These are phyloP conservation scores for Ceratosolen fusciceps DNA, from an alignment of 1,140 invertebrate genomes.

Conservation along the genomic window DNA sequence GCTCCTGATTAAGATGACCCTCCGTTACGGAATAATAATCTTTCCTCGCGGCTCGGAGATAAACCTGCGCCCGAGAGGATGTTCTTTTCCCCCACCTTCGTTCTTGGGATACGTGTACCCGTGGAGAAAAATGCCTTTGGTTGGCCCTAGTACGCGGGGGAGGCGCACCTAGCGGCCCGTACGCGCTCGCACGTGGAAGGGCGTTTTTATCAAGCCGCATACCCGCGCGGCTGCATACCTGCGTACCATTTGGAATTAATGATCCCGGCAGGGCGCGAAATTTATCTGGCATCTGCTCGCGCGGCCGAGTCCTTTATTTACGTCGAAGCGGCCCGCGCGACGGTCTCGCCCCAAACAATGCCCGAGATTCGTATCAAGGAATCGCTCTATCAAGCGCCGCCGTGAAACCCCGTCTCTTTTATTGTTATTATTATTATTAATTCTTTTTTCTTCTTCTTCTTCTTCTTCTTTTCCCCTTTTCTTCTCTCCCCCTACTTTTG, in stretches of 20 bases:
- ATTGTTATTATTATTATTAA: too few species aligned
- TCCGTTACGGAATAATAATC: not conserved
- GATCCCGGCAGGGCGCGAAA: slow-evolving; percentile 7
- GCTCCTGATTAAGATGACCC: not conserved
- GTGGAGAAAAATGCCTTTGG: not conserved
- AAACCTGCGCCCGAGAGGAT: not conserved
- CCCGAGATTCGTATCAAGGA: slow-evolving; percentile 31
- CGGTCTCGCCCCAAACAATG: slow-evolving; percentile 26
- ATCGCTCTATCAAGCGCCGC: slow-evolving; percentile 30
- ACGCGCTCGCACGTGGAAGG: not conserved
- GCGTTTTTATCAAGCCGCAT: slow-evolving; percentile 4
- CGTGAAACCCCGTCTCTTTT: not conserved
- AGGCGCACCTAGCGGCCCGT: not conserved
- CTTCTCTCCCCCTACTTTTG: too few species aligned
- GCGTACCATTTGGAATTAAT: slow-evolving; percentile 21
- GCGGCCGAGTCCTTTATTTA: slow-evolving; percentile 21
- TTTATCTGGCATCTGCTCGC: slow-evolving; percentile 28
- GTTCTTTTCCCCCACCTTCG: not conserved
- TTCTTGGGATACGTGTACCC: not conserved
- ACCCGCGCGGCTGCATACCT: not conserved
- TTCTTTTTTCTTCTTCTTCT: too few species aligned
- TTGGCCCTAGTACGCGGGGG: not conserved
- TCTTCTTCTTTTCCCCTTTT: too few species aligned
- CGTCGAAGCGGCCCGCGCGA: slow-evolving; percentile 3
- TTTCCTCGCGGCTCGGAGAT: not conserved